These are phyloP conservation scores for Lasioglossum pauxillum DNA, from an alignment of 2,888 invertebrate species.

Conservation along the genomic window DNA sequence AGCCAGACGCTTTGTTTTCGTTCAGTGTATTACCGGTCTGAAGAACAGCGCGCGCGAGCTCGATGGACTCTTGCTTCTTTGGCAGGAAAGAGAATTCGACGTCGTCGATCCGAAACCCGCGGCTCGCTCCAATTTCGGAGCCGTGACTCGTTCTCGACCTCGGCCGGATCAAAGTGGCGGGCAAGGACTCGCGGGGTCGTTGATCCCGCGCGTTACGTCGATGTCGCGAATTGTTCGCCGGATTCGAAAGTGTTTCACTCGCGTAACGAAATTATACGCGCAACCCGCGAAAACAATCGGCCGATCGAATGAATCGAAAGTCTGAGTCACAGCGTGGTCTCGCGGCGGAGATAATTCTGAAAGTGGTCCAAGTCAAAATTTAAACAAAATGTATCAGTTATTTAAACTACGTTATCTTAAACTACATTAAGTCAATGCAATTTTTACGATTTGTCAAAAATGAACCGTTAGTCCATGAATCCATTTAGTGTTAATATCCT, in stretches of 20 bases:
- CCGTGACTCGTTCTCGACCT: slow-evolving; percentile 24
- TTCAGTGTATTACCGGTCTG: slow-evolving; percentile 30
- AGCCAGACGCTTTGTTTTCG: slow-evolving; percentile 45
- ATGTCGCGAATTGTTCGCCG: not conserved
- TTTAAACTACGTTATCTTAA: too few relatives aligned
- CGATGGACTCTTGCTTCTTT: slow-evolving; percentile 27
- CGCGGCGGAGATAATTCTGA: too few relatives aligned
- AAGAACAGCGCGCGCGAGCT: not conserved
- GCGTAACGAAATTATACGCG: not conserved
- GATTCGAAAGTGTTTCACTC: not conserved
- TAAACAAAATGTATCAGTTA: too few relatives aligned
- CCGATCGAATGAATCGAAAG: not conserved
- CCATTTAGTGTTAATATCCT: too few relatives aligned
- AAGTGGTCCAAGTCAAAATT: too few relatives aligned
- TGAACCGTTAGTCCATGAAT: too few relatives aligned
- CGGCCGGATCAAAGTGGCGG: slow-evolving; percentile 28
- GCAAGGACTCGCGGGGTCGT: slow-evolving; percentile 35
- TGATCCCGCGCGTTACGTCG: slow-evolving; percentile 25
- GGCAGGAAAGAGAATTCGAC: slow-evolving; percentile 7
- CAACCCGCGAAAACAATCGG: not conserved
- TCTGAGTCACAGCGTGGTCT: not conserved
- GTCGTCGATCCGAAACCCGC: slow-evolving; percentile 23
- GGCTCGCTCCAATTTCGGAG: slow-evolving; percentile 31
- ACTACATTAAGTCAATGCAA: too few relatives aligned
- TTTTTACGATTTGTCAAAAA: too few relatives aligned